phyloP scores from a whole-genome alignment of 2,113 vertebrate species.

The Archilochus colubris region DNA sequence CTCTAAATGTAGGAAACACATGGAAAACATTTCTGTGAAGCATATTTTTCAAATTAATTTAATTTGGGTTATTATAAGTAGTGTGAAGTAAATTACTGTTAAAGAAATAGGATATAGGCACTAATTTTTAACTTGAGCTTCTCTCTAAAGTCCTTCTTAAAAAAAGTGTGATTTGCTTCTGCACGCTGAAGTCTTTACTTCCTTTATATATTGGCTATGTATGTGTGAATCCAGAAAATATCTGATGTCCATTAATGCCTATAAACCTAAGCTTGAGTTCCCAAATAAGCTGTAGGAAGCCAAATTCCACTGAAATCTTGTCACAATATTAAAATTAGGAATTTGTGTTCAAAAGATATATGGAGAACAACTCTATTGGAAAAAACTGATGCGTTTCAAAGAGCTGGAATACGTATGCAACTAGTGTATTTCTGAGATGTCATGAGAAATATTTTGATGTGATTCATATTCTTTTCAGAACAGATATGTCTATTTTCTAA shows the following conservation, averaged over 20 bases:
- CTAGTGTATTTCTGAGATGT: background rate
- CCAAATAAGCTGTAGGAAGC: background rate
- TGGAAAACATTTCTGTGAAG: background rate
- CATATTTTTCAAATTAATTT: background rate
- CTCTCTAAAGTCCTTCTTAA: background rate
- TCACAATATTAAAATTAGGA: background rate
- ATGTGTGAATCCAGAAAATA: background rate
- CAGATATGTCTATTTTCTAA: background rate
- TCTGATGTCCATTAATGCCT: background rate
- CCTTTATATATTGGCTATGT: background rate
- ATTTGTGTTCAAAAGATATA: background rate
- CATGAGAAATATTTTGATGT: background rate
- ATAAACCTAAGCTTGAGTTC: background rate
- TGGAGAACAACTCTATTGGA: background rate
- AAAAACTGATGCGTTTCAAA: background rate
- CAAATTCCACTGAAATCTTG: background rate
- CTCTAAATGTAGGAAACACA: background rate
- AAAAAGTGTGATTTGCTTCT: background rate
- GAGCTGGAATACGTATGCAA: background rate
- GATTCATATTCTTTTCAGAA: background rate
- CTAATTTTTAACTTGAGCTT: background rate
- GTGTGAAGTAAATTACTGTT: background rate
- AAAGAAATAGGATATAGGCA: background rate
- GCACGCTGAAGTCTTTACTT: background rate
- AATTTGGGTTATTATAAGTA: background rate